These are phyloP conservation scores for Sebastes hopkinsi DNA, from an alignment of 2,797 vertebrate genomes.

Conservation along the genomic window DNA sequence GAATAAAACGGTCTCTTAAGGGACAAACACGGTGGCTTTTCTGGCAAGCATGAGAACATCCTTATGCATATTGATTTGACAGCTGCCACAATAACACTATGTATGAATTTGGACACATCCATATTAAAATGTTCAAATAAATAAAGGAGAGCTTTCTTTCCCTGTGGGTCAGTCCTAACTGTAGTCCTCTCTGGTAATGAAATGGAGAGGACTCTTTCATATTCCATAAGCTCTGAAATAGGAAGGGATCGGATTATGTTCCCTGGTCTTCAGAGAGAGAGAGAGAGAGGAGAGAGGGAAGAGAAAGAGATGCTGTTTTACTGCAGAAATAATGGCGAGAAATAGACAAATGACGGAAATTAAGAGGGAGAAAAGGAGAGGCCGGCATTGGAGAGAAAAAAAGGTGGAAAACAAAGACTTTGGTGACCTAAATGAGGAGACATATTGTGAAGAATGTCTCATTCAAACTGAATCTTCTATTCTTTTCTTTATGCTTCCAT, in stretches of 20 bases:
- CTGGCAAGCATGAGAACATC: neutral
- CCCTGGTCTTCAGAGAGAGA: neutral
- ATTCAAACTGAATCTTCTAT: constrained; percentile 28
- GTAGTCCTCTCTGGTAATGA: constrained; percentile 18
- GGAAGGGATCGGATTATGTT: constrained; percentile 44
- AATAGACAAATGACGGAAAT: constrained; percentile 23
- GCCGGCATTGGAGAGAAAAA: neutral
- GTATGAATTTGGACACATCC: constrained; percentile 1
- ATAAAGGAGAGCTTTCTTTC: neutral
- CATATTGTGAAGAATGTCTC: constrained; percentile 14
- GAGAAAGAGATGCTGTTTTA: neutral
- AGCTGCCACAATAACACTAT: constrained; percentile 6
- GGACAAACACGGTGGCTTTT: neutral
- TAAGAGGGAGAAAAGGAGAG: neutral
- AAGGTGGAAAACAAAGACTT: constrained; percentile 1
- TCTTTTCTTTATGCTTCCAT: neutral
- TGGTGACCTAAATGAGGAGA: constrained; percentile 38
- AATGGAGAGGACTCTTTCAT: constrained; percentile 40
- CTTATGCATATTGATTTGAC: constrained; percentile 18
- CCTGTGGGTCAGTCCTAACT: constrained; percentile 12
- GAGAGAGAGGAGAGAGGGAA: too few relatives aligned
- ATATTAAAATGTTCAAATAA: neutral
- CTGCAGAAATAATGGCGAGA: constrained; percentile 2
- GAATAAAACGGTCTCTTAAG: neutral
- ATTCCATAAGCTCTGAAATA: constrained; percentile 46